phyloP scores from a whole-genome alignment of 2,888 invertebrate genomes.

The Drosophila mimica region DNA sequence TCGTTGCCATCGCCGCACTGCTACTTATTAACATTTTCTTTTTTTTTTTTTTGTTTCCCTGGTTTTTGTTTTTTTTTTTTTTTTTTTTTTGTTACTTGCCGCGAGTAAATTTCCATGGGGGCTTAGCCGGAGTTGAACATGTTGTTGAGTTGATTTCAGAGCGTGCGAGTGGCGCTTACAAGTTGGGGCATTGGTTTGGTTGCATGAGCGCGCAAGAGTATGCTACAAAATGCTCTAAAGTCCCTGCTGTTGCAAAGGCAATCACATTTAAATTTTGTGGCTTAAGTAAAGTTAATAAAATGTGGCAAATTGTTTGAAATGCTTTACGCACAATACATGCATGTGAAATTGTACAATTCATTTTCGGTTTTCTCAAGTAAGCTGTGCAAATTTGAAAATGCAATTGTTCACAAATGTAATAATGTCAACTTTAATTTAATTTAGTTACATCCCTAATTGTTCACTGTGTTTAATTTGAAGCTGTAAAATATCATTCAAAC shows the following conservation, averaged over 20 bases:
- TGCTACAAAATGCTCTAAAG: conserved; percentile 46
- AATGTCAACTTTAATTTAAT: neutral
- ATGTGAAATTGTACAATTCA: conserved; percentile 3
- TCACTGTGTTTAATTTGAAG: neutral
- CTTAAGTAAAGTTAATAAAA: conserved; percentile 23
- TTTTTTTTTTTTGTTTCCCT: conserved; percentile 31
- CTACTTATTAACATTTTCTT: conserved; percentile 72
- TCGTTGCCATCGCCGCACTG: conserved; percentile 64
- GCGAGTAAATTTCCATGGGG: conserved; percentile 75
- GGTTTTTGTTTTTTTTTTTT: conserved; percentile 8
- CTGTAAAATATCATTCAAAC: neutral
- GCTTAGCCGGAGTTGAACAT: conserved; percentile 54
- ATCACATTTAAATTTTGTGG: conserved; percentile 45
- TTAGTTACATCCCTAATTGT: neutral
- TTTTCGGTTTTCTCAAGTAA: neutral
- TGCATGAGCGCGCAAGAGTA: conserved; percentile 56
- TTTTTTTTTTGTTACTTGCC: conserved; percentile 25
- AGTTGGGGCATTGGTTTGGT: conserved; percentile 56
- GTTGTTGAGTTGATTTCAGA: conserved; percentile 68
- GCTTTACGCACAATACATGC: conserved; percentile 1
- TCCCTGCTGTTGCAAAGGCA: conserved; percentile 29
- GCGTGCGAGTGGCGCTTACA: conserved; percentile 55
- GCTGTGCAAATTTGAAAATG: conserved; percentile 1
- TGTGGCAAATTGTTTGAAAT: conserved; percentile 22
- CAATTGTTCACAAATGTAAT: neutral